Percentiles rank a stretch among this genome's conserved stretches.
phyloP scores from a whole-genome alignment of 2,888 invertebrate genomes.

The Plagodis dolabraria region DNA sequence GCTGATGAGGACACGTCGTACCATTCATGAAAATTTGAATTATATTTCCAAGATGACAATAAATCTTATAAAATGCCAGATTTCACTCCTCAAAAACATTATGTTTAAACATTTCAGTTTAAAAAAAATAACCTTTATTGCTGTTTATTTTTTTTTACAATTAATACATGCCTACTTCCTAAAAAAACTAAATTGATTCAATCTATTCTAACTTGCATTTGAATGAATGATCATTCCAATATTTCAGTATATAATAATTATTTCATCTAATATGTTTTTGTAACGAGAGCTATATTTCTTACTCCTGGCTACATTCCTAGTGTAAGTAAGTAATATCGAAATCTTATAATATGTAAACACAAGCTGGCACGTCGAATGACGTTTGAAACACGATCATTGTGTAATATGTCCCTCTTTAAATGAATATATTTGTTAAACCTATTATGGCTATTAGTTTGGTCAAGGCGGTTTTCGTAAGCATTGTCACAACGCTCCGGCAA shows the following conservation, averaged over 20 bases:
- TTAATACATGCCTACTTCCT: too few species aligned
- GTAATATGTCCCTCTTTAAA: constrained; percentile 66
- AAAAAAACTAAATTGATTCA: too few species aligned
- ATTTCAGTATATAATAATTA: too few species aligned
- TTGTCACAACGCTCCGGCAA: constrained; percentile 56
- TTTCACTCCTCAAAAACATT: too few species aligned
- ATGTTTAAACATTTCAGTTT: too few species aligned
- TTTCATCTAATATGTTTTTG: too few species aligned
- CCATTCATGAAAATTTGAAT: not conserved
- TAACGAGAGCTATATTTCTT: not conserved
- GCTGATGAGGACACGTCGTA: constrained; percentile 11
- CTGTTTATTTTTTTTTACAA: too few species aligned
- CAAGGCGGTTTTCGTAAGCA: constrained; percentile 77
- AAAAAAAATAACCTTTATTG: too few species aligned
- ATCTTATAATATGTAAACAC: constrained; percentile 44
- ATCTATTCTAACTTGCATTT: too few species aligned
- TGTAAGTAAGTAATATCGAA: constrained; percentile 16
- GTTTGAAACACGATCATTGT: constrained; percentile 64
- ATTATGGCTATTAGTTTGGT: constrained; percentile 72
- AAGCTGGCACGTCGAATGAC: constrained; percentile 45
- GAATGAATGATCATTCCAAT: too few species aligned
- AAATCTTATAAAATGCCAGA: too few species aligned
- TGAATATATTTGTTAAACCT: constrained; percentile 75
- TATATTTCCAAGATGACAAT: too few species aligned
- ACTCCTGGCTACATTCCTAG: not conserved